Conservation (phyloP, 2,888 invertebrate genomes). For the Hydraecia micacea region DNA sequence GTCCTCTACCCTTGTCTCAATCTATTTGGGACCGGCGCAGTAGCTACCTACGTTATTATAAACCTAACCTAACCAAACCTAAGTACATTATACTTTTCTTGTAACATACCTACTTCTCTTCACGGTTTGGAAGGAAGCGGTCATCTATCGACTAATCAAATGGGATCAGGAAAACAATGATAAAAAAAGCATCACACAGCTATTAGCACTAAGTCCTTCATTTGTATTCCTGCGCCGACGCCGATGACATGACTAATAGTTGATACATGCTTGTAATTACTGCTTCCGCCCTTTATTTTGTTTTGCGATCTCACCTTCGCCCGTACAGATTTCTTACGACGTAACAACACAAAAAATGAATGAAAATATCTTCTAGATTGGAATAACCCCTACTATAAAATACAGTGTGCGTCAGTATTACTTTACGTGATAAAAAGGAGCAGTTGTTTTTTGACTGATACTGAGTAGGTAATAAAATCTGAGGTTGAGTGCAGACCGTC, state of each 20-base stretch:
- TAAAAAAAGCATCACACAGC: background rate
- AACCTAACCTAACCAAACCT: too few relatives aligned
- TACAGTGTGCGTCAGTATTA: constrained; percentile 30
- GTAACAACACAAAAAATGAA: constrained; percentile 45
- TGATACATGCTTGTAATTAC: constrained; percentile 70
- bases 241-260: constrained; percentile 53
- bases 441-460: background rate
- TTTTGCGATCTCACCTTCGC: constrained; percentile 71
- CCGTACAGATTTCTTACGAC: constrained; percentile 66
- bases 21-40: too few relatives aligned
- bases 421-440: constrained; percentile 21
- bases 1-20: background rate
- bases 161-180: background rate
- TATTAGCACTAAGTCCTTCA: constrained; percentile 35
- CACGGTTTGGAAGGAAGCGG: background rate
- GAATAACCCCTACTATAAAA: constrained; percentile 52
- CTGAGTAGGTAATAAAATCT: background rate
- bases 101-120: background rate
- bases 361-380: constrained; percentile 50
- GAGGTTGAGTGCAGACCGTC: constrained; percentile 2
- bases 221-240: constrained; percentile 46
- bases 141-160: background rate
- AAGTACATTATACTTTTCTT: background rate
- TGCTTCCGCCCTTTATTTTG: constrained; percentile 81
- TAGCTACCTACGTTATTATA: too few relatives aligned